Conservation (phyloP, 2,888 invertebrate species). For the Micoletzkya japonica region DNA sequence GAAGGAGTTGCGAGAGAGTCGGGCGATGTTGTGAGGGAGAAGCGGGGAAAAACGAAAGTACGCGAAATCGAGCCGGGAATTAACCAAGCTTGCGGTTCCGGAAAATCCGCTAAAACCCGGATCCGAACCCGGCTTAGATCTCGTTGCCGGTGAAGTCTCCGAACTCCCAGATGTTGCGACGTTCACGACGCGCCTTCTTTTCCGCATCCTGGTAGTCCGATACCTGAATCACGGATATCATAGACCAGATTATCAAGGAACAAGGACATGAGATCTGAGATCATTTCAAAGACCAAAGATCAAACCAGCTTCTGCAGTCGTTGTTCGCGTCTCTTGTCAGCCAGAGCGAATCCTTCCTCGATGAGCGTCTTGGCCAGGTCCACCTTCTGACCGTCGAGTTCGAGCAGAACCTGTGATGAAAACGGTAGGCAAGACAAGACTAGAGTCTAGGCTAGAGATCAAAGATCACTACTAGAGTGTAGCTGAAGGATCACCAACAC, state of each 20-base stretch:
- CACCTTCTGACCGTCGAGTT: conserved; percentile 66
- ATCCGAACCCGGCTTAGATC: conserved; percentile 39
- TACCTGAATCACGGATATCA: conserved; percentile 50
- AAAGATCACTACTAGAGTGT: neutral
- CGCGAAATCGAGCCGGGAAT: too few species aligned
- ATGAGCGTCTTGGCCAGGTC: conserved; percentile 81
- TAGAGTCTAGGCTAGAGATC: neutral
- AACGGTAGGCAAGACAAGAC: neutral
- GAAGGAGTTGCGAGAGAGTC: too few species aligned
- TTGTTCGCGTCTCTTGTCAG: conserved; percentile 79
- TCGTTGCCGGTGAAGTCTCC: conserved; percentile 97
- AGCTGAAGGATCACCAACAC: neutral
- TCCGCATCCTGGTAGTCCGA: conserved; percentile 66
- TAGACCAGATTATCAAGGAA: neutral
- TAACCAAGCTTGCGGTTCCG: too few species aligned
- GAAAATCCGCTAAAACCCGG: too few species aligned
- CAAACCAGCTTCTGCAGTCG: conserved; percentile 78
- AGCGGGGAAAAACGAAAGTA: too few species aligned
- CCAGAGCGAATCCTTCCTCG: conserved; percentile 81
- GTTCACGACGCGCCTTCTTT: conserved; percentile 68
- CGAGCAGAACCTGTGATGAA: conserved; percentile 37
- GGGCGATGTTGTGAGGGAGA: too few species aligned
- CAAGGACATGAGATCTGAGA: neutral
- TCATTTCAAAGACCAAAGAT: neutral
- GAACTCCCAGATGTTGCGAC: conserved; percentile 91